These are phyloP conservation scores for Oligia latruncula DNA, from an alignment of 2,888 invertebrate genomes.

Conservation along the genomic window DNA sequence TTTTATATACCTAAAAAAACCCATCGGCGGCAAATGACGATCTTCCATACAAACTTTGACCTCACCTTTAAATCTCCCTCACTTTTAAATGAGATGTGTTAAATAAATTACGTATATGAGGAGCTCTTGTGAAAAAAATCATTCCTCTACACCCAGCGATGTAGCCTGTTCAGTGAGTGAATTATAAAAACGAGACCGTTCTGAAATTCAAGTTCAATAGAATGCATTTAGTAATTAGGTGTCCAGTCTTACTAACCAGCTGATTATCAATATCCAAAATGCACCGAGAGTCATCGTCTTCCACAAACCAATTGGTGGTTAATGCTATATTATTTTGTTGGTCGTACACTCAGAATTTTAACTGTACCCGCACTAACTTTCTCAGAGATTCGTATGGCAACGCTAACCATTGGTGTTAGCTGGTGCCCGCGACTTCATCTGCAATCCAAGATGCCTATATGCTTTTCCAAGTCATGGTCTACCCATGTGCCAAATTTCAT, in stretches of 20 bases:
- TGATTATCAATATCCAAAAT: not conserved
- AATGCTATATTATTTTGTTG: not conserved
- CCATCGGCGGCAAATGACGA: not conserved
- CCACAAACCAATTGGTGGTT: not conserved
- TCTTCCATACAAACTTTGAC: not conserved
- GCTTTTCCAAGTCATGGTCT: too few relatives aligned
- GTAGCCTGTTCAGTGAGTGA: not conserved
- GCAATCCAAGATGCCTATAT: too few relatives aligned
- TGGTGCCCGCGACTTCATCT: too few relatives aligned
- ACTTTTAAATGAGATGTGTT: not conserved
- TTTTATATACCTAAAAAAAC: not conserved
- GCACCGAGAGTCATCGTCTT: too few relatives aligned
- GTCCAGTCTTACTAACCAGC: not conserved
- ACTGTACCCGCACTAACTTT: not conserved
- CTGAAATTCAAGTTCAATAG: not conserved
- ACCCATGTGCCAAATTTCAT: too few relatives aligned
- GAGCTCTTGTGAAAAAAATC: not conserved
- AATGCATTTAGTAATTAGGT: not conserved
- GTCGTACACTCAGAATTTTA: too few relatives aligned
- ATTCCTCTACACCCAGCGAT: not conserved
- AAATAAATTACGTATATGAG: not conserved
- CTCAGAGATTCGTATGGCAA: not conserved
- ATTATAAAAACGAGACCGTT: not conserved
- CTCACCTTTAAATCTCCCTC: not conserved
- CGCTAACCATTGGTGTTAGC: not conserved